Percentiles rank a stretch among this genome's conserved stretches.
Conservation (phyloP, 30 jellyfish, hydroid and myxozoan species). For the Aurelia coerulea region DNA sequence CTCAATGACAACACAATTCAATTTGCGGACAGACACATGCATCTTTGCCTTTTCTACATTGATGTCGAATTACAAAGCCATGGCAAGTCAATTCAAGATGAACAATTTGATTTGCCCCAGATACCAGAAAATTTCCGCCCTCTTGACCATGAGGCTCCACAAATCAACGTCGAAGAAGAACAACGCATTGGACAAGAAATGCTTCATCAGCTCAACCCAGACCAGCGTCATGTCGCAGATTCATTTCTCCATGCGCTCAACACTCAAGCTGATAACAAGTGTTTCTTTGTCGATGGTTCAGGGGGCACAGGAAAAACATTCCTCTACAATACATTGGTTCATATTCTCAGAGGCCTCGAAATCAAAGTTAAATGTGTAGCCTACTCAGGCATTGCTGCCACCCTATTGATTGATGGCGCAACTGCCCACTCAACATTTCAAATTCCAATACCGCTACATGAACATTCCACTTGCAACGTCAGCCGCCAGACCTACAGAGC, state of each 20-base stretch:
- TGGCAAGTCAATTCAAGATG: slow-evolving; percentile 35
- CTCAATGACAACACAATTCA: neutral
- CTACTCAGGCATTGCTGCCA: slow-evolving; percentile 38
- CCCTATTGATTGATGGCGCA: slow-evolving; percentile 40
- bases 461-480: slow-evolving; percentile 27
- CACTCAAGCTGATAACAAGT: neutral
- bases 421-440: slow-evolving; percentile 44
- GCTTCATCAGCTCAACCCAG: slow-evolving; percentile 14
- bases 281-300: slow-evolving; percentile 25
- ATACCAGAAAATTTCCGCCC: slow-evolving; percentile 29
- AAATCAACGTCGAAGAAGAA: slow-evolving; percentile 1
- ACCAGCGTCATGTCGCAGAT: slow-evolving; percentile 24
- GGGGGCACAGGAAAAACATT: slow-evolving; percentile 70
- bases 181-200: slow-evolving; percentile 22
- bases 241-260: slow-evolving; percentile 26
- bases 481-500: slow-evolving; percentile 35
- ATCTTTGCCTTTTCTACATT: slow-evolving; percentile 24
- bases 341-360: neutral
- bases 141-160: neutral
- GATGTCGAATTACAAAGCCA: slow-evolving; percentile 21
- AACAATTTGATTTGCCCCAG: slow-evolving; percentile 38
- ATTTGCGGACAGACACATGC: slow-evolving; percentile 1
- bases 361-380: slow-evolving; percentile 23
- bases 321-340: slow-evolving; percentile 19
- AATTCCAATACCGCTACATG: slow-evolving; percentile 20